phyloP scores from a whole-genome alignment of 2,888 invertebrate species.

The Acleris sparsana region DNA sequence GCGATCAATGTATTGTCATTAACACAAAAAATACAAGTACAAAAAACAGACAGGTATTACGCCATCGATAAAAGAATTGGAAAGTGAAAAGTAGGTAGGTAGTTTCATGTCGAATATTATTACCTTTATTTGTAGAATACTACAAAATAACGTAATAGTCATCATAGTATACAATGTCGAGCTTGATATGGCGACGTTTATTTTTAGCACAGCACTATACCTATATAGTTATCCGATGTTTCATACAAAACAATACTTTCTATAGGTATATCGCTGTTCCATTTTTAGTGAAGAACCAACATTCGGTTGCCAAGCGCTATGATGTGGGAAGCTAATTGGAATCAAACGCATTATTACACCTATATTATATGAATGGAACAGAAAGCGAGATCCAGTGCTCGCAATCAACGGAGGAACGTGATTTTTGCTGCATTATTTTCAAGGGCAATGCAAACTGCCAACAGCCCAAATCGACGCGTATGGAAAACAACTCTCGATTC shows the following conservation, averaged over 20 bases:
- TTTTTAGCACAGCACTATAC: constrained; percentile 27
- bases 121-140: constrained; percentile 1
- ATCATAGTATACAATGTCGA: constrained; percentile 20
- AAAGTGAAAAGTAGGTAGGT: constrained; percentile 26
- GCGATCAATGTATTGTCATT: constrained; percentile 26
- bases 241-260: constrained; percentile 69
- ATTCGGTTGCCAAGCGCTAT: constrained; percentile 67
- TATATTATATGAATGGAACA: constrained; percentile 57
- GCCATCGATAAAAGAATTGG: constrained; percentile 21
- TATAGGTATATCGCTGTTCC: constrained; percentile 64
- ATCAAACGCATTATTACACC: constrained; percentile 40
- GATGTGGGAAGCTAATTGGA: constrained; percentile 40
- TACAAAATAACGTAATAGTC: constrained; percentile 4
- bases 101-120: constrained; percentile 15
- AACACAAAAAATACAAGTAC: constrained; percentile 10
- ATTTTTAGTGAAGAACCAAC: constrained; percentile 69
- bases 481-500: constrained; percentile 48
- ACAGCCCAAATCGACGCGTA: constrained; percentile 52
- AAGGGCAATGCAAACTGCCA: constrained; percentile 73
- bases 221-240: constrained; percentile 43
- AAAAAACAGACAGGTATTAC: constrained; percentile 6
- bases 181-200: constrained; percentile 30
- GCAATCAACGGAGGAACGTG: constrained; percentile 62
- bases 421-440: constrained; percentile 83
- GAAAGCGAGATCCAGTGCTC: constrained; percentile 57